These are phyloP conservation scores for Spea bombifrons DNA, from an alignment of 2,113 vertebrate genomes.

Conservation along the genomic window DNA sequence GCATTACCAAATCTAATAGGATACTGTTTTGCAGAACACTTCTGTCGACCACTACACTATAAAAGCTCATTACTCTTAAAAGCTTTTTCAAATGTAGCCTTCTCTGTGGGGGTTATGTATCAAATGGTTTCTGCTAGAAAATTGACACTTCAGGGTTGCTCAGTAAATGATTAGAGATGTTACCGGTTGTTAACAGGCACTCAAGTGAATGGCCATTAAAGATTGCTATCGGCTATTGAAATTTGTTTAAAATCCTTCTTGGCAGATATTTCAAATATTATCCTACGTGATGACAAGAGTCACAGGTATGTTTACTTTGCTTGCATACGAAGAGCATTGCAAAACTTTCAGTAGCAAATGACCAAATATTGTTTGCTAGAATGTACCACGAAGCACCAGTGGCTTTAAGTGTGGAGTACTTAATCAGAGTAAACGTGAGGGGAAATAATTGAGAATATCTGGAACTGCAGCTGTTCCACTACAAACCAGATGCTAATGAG, in stretches of 20 bases:
- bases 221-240: constrained; percentile 26
- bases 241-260: constrained; percentile 40
- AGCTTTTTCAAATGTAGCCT: constrained; percentile 46
- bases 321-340: neutral
- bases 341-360: no score
- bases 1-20: constrained; percentile 45
- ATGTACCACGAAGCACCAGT: no score
- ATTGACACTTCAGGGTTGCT: constrained; percentile 45
- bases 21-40: constrained; percentile 42
- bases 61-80: constrained; percentile 48
- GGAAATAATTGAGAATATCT: no score
- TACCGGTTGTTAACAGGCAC: constrained; percentile 45
- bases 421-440: no score
- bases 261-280: constrained; percentile 24
- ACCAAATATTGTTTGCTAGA: no score
- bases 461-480: no score
- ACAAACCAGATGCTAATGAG: no score
- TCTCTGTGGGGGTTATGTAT: constrained; percentile 43
- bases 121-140: constrained; percentile 46
- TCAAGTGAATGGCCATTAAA: constrained; percentile 46
- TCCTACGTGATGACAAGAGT: neutral
- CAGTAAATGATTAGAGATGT: constrained; percentile 45
- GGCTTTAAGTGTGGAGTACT: no score
- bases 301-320: constrained; percentile 1
- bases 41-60: constrained; percentile 37